phyloP scores from a whole-genome alignment of 2,113 vertebrate species.

The Ochotona curzoniae region DNA sequence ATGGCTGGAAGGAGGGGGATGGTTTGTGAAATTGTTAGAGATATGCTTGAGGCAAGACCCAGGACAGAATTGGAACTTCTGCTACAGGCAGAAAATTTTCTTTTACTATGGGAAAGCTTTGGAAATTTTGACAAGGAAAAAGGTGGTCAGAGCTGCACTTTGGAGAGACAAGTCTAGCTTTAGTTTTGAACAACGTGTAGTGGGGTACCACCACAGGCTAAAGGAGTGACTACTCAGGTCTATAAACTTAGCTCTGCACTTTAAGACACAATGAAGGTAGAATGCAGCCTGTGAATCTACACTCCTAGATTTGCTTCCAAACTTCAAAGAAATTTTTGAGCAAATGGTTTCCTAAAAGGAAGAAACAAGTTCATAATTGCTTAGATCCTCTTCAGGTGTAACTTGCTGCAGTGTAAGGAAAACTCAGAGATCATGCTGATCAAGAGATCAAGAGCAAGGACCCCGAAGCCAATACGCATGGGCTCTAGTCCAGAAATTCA shows the following conservation, averaged over 20 bases:
- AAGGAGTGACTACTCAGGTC: background rate
- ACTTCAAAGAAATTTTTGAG: background rate
- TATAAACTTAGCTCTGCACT: background rate
- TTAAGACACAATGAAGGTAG: background rate
- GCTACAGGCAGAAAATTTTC: background rate
- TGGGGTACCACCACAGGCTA: background rate
- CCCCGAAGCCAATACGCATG: background rate
- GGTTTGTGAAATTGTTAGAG: background rate
- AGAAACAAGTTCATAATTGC: background rate
- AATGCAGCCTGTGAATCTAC: background rate
- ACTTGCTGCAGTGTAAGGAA: background rate
- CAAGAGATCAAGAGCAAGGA: background rate
- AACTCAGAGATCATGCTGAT: background rate
- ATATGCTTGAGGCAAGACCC: background rate
- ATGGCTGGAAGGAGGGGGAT: background rate
- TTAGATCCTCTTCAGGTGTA: background rate
- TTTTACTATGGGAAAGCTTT: background rate
- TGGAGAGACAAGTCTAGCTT: constrained; percentile 15
- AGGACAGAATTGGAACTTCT: background rate
- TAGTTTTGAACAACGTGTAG: background rate
- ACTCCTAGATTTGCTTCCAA: background rate
- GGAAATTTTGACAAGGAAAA: background rate
- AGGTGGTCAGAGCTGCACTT: background rate
- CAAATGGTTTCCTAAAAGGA: background rate
- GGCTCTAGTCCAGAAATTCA: background rate